phyloP scores from a whole-genome alignment of 2,113 vertebrate species.

The Mesocricetus auratus region DNA sequence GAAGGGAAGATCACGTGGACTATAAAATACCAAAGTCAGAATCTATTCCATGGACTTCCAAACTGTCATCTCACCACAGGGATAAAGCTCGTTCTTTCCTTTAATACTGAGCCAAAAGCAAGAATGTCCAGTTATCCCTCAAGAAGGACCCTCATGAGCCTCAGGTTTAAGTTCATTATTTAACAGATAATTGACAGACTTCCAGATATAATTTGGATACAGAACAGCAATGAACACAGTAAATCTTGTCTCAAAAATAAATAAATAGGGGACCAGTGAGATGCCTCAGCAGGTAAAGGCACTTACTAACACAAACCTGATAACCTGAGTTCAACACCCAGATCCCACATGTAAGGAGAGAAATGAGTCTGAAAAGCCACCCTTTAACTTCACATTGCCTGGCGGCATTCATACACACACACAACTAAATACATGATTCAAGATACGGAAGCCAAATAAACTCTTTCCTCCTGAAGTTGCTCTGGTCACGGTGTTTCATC shows the following conservation, averaged over 20 bases:
- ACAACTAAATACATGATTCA: neutral
- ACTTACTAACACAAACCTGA: neutral
- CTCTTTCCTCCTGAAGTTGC: neutral
- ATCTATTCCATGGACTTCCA: neutral
- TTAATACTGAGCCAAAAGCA: slow-evolving; percentile 1
- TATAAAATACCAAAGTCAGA: too few relatives aligned
- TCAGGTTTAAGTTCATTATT: slow-evolving; percentile 36
- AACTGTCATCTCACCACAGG: neutral
- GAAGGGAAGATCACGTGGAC: neutral
- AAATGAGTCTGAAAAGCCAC: neutral
- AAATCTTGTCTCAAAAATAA: neutral
- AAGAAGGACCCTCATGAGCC: neutral
- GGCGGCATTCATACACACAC: neutral
- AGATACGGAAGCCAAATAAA: neutral
- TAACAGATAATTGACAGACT: neutral
- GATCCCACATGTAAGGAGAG: neutral
- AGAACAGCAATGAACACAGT: neutral
- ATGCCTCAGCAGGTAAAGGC: neutral
- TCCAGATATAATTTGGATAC: neutral
- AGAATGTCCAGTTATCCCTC: neutral
- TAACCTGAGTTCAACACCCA: neutral
- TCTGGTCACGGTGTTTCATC: neutral
- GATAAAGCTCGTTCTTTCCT: neutral
- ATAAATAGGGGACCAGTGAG: neutral
- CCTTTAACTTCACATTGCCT: too few relatives aligned